Conservation (phyloP, 2,113 vertebrate species). For the Acinonyx jubatus region DNA sequence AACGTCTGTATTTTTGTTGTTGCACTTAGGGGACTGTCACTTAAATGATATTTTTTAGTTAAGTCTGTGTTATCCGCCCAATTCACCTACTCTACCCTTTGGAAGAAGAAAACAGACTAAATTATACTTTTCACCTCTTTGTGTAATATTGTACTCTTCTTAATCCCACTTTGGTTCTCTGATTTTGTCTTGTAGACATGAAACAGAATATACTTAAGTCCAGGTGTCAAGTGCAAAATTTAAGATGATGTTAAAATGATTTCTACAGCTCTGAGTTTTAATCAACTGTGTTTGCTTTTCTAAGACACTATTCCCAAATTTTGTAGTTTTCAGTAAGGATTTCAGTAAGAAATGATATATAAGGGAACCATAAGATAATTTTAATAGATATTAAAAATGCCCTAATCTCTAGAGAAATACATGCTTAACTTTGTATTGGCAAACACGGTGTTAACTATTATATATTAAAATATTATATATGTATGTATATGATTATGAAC, state of each 20-base stretch:
- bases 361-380: not conserved
- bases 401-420: not conserved
- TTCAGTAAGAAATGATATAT: not conserved
- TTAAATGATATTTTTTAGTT: not conserved
- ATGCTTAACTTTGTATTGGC: not conserved
- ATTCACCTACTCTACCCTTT: not conserved
- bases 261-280: constrained; percentile 11
- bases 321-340: not conserved
- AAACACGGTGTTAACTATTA: not conserved
- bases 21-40: not conserved
- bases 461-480: not conserved
- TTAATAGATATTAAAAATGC: not conserved
- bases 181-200: not conserved
- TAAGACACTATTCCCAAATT: not conserved
- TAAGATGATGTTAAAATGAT: not conserved
- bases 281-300: not conserved
- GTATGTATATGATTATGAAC: not conserved
- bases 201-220: not conserved
- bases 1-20: not conserved
- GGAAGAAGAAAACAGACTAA: not conserved
- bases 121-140: not conserved
- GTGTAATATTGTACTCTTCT: not conserved
- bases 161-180: not conserved
- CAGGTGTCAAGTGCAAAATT: not conserved
- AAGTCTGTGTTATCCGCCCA: not conserved